A percentile compares a stretch with the other conserved stretches of the same genome.
Evolutionary conservation across 1,140 invertebrate genomes (phyloP).

Genomic region (Ganaspis sp.): DNA sequence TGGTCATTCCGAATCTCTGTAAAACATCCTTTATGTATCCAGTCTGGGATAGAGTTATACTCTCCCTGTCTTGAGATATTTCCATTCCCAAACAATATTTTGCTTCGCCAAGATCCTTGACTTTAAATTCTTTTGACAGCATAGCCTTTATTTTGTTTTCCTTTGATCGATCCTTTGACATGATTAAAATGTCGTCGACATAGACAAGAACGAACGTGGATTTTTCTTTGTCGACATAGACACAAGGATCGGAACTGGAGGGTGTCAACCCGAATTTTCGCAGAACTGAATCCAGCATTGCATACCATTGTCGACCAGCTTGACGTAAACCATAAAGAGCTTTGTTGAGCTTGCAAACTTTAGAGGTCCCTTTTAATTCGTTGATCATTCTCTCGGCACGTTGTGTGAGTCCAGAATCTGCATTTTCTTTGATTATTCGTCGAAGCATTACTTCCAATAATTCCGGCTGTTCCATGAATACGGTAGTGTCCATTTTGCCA

Average conservation of each 20-base stretch:
- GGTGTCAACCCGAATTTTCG: not conserved
- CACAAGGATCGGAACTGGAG: not conserved
- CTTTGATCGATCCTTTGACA: not conserved
- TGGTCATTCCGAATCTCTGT: too few relatives aligned
- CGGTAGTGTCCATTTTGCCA: not conserved
- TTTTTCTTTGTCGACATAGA: not conserved
- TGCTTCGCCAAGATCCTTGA: not conserved
- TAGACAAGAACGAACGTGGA: not conserved
- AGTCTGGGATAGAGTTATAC: too few relatives aligned
- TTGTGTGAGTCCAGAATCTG: not conserved
- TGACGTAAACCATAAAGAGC: not conserved
- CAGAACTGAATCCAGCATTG: not conserved
- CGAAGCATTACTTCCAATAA: not conserved
- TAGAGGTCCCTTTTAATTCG: not conserved
- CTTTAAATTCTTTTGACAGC: not conserved
- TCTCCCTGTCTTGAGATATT: too few relatives aligned
- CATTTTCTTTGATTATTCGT: not conserved
- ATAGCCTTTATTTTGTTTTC: not conserved
- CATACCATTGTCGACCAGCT: not conserved
- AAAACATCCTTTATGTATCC: too few relatives aligned
- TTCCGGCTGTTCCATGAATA: not conserved
- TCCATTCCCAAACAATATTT: too few relatives aligned
- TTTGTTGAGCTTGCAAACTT: not conserved
- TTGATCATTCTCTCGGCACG: not conserved
- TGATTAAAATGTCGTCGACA: not conserved